Evolutionary conservation across 1,140 invertebrate genomes (phyloP).

Genomic region (Zaprionus ornatus): DNA sequence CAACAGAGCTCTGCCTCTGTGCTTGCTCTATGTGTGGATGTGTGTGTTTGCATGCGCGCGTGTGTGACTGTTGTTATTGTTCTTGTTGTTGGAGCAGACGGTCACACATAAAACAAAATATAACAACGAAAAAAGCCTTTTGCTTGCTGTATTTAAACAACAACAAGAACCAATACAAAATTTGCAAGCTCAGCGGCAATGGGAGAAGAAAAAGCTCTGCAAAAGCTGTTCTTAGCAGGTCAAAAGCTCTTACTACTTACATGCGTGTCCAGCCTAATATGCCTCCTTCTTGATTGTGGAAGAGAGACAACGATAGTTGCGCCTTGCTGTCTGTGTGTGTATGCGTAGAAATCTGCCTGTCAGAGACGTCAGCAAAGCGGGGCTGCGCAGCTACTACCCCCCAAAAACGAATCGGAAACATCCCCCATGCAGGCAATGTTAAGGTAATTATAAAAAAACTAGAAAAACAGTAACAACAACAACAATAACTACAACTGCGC

Average conservation of each 20-base stretch:
- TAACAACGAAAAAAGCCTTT: conserved; percentile 9
- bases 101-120: not conserved
- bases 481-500: conserved; percentile 25
- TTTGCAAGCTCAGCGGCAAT: conserved; percentile 24
- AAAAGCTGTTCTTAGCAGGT: conserved; percentile 37
- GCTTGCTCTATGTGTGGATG: conserved; percentile 3
- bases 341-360: conserved; percentile 5
- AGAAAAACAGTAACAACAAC: not conserved
- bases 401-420: conserved; percentile 39
- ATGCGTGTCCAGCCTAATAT: conserved; percentile 57
- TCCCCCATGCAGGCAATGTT: conserved; percentile 41
- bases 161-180: not conserved
- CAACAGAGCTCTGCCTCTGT: conserved; percentile 1
- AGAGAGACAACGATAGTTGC: conserved; percentile 40
- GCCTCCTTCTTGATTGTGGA: conserved; percentile 4
- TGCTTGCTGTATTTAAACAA: not conserved
- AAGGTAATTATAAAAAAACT: not conserved
- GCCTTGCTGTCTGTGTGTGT: not conserved
- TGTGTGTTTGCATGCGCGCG: not conserved
- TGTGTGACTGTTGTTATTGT: not conserved
- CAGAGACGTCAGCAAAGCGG: conserved; percentile 21
- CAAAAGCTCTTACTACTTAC: conserved; percentile 48
- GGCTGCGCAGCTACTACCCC: conserved; percentile 56
- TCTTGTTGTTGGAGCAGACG: conserved; percentile 2
- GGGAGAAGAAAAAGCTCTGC: conserved; percentile 25